These are phyloP conservation scores for Tipula confusa DNA, from an alignment of 2,888 invertebrate genomes.

Conservation along the genomic window DNA sequence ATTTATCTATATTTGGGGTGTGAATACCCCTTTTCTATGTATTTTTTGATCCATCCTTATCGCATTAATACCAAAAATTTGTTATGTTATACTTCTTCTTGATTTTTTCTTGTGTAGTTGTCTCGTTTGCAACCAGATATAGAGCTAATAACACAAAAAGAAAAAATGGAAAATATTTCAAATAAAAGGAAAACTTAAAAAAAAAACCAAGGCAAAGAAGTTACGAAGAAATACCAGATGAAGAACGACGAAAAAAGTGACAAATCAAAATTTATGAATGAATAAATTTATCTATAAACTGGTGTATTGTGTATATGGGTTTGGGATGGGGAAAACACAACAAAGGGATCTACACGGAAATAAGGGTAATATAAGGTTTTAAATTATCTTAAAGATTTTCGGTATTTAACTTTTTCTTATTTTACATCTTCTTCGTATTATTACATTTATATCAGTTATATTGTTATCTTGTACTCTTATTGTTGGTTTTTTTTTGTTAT, in stretches of 20 bases:
- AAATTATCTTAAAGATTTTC: constrained; percentile 9
- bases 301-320: neutral
- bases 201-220: neutral
- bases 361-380: neutral
- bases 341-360: neutral
- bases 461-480: constrained; percentile 6
- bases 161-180: neutral
- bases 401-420: neutral
- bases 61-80: neutral
- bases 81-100: neutral
- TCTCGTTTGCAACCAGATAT: too few species aligned
- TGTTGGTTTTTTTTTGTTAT: too few species aligned
- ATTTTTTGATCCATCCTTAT: neutral
- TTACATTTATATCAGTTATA: neutral
- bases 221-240: neutral
- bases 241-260: neutral
- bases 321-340: neutral
- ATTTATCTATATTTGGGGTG: too few species aligned
- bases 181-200: neutral
- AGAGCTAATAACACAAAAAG: too few species aligned
- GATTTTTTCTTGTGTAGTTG: neutral
- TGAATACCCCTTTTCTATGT: too few species aligned
- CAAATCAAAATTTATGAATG: constrained; percentile 25
- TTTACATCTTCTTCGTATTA: neutral
- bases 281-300: neutral